A percentile compares a stretch with the other conserved stretches of the same genome.
Conservation (phyloP, 2,797 vertebrate species). For the Selene dorsalis region DNA sequence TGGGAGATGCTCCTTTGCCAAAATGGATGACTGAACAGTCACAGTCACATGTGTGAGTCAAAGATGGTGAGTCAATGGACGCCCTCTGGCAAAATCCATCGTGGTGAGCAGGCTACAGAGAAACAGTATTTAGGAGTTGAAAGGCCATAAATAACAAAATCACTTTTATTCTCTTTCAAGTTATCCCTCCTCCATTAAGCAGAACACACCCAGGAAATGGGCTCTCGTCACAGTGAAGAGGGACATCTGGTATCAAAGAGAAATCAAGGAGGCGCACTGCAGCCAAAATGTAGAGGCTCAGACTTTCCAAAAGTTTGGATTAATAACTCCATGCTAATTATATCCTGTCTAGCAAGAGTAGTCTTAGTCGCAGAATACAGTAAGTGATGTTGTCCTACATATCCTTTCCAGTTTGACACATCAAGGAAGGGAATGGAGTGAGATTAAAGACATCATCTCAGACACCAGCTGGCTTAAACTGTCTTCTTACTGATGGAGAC, state of each 20-base stretch:
- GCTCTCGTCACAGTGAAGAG: slow-evolving; percentile 40
- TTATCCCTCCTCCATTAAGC: slow-evolving; percentile 41
- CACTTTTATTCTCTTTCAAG: slow-evolving; percentile 50
- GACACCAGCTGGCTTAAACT: slow-evolving; percentile 64
- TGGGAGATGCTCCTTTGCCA: slow-evolving; percentile 51
- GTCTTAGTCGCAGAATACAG: slow-evolving; percentile 64
- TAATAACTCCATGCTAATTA: slow-evolving; percentile 72
- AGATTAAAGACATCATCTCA: slow-evolving; percentile 66
- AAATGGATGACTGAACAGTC: slow-evolving; percentile 51
- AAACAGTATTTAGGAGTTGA: slow-evolving; percentile 42
- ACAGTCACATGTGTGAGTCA: slow-evolving; percentile 59
- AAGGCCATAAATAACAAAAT: slow-evolving; percentile 46
- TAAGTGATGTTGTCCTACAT: slow-evolving; percentile 71
- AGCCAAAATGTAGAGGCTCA: slow-evolving; percentile 59
- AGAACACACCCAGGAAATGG: slow-evolving; percentile 45
- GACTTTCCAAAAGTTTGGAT: slow-evolving; percentile 66
- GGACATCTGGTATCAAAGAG: slow-evolving; percentile 67
- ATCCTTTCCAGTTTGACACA: slow-evolving; percentile 57
- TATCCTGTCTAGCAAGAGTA: slow-evolving; percentile 51
- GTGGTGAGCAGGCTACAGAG: slow-evolving; percentile 29
- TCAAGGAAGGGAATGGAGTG: slow-evolving; percentile 53
- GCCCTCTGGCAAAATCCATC: slow-evolving; percentile 45
- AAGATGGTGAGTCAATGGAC: slow-evolving; percentile 50
- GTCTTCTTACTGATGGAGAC: slow-evolving; percentile 55
- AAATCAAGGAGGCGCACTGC: slow-evolving; percentile 48